phyloP scores from a whole-genome alignment of 2,888 invertebrate species.

The Diogma glabrata region DNA sequence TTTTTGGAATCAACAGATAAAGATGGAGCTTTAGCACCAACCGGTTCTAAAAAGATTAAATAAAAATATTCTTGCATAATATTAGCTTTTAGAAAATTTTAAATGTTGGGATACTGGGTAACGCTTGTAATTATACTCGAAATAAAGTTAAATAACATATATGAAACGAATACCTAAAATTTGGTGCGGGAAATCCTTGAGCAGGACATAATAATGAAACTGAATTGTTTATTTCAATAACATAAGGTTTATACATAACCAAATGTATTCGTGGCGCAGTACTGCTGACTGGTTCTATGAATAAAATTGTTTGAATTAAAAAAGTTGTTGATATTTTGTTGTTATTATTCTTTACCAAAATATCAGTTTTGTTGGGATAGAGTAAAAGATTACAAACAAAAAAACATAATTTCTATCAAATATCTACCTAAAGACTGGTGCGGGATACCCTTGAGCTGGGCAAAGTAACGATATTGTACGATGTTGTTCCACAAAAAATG shows the following conservation, averaged over 20 bases:
- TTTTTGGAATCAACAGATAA: conserved; percentile 57
- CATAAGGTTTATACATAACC: conserved; percentile 32
- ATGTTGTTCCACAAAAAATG: conserved; percentile 32
- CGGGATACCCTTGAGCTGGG: conserved; percentile 65
- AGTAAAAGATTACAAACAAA: not conserved
- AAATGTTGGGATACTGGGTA: conserved; percentile 44
- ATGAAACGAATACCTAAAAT: conserved; percentile 46
- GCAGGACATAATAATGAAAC: conserved; percentile 54
- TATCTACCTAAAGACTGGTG: conserved; percentile 55
- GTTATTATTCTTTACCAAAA: too few species aligned
- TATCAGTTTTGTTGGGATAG: too few species aligned
- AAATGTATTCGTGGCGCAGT: conserved; percentile 40
- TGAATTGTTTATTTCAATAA: conserved; percentile 22
- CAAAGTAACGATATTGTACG: conserved; percentile 53
- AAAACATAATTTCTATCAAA: not conserved
- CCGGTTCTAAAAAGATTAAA: conserved; percentile 40
- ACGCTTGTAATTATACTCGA: conserved; percentile 28
- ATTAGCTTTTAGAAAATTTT: conserved; percentile 21
- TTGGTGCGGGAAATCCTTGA: conserved; percentile 62
- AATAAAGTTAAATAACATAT: conserved; percentile 12
- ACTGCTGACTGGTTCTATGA: conserved; percentile 41
- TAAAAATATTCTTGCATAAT: conserved; percentile 10
- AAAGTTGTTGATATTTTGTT: not conserved
- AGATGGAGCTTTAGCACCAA: conserved; percentile 60
- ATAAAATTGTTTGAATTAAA: too few species aligned